phyloP scores from a whole-genome alignment of 2,888 invertebrate species.

The Ophion slaviceki region DNA sequence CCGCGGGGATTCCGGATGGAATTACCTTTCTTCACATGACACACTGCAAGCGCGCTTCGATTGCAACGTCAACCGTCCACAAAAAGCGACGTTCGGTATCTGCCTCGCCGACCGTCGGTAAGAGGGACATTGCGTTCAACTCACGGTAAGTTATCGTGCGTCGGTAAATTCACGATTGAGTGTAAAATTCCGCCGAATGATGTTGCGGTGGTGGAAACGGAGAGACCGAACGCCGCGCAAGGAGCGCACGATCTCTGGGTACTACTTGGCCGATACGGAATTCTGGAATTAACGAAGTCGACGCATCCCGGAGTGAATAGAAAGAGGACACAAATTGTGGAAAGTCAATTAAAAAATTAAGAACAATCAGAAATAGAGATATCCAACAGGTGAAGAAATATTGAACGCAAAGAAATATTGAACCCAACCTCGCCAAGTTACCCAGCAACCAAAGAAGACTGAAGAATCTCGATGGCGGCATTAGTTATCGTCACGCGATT shows the following conservation, averaged over 20 bases:
- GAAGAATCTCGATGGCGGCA: conserved; percentile 83
- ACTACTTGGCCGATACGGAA: conserved; percentile 36
- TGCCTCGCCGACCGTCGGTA: too few relatives aligned
- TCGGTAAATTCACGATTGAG: too few relatives aligned
- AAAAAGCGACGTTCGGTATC: neutral
- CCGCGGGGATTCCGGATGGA: neutral
- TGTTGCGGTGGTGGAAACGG: neutral
- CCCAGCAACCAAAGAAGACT: conserved; percentile 86
- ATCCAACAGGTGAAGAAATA: conserved; percentile 15
- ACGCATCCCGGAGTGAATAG: conserved; percentile 19
- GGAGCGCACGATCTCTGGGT: conserved; percentile 55
- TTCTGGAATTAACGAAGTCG: neutral
- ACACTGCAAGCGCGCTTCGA: conserved; percentile 44
- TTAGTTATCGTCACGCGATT: conserved; percentile 78
- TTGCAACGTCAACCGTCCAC: neutral
- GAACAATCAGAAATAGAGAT: conserved; percentile 40
- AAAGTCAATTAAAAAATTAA: conserved; percentile 32
- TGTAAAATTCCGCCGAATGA: too few relatives aligned
- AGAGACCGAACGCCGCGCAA: conserved; percentile 25
- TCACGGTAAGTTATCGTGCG: too few relatives aligned
- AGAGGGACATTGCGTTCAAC: too few relatives aligned
- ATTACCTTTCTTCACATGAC: conserved; percentile 45
- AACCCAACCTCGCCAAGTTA: conserved; percentile 82
- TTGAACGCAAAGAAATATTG: conserved; percentile 41
- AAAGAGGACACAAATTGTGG: conserved; percentile 9